Evolutionary conservation across 2,113 vertebrate genomes (phyloP).

Genomic region (Pelmatolapia mariae): DNA sequence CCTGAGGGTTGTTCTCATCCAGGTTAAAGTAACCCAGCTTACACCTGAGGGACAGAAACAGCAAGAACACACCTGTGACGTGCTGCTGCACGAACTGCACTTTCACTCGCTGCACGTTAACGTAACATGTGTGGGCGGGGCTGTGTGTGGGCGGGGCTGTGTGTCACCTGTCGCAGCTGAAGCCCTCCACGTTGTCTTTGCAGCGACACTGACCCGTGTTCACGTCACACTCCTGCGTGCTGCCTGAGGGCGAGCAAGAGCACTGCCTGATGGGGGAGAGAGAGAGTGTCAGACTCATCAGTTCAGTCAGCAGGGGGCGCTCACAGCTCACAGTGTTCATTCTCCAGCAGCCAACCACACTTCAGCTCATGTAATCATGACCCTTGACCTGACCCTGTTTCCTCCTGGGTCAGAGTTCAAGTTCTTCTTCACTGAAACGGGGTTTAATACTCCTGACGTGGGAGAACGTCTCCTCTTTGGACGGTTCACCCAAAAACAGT

Average conservation of each 20-base stretch:
- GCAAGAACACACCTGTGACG: background rate
- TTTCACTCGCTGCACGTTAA: background rate
- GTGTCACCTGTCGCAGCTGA: slow-evolving; percentile 88
- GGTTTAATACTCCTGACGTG: accelerated
- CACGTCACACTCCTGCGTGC: slow-evolving; percentile 85
- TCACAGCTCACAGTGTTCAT: background rate
- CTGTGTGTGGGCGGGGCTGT: accelerated
- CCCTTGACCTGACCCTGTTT: background rate
- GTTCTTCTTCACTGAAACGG: background rate
- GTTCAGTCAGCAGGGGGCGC: slow-evolving; percentile 12
- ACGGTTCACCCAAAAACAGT: background rate
- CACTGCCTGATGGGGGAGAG: slow-evolving; percentile 72
- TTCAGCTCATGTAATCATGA: background rate
- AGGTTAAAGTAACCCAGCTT: slow-evolving; percentile 95
- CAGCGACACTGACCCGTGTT: slow-evolving; percentile 88
- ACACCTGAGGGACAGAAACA: slow-evolving; percentile 73
- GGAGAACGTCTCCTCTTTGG: background rate
- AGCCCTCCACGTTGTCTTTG: slow-evolving; percentile 93
- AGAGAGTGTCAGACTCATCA: background rate
- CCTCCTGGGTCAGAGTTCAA: background rate
- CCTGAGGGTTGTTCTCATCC: slow-evolving; percentile 80
- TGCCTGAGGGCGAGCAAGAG: slow-evolving; percentile 84
- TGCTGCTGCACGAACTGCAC: accelerated
- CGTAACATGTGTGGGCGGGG: accelerated
- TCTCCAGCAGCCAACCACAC: background rate